Conservation (phyloP, 1,140 invertebrate genomes). For the Megalonaias nervosa region DNA sequence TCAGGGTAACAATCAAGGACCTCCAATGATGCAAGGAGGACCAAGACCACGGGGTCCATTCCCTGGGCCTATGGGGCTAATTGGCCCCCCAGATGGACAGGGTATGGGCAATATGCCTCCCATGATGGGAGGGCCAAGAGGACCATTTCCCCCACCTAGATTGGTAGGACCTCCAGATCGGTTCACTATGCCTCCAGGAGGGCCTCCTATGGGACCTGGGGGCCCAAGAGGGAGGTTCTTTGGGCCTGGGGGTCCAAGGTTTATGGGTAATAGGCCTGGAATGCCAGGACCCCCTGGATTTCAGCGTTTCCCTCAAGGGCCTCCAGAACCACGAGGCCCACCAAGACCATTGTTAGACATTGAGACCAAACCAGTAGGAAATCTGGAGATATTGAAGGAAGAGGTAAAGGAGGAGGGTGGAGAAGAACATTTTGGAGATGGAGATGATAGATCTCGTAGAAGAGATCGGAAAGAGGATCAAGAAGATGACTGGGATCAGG, state of each 20-base stretch:
- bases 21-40: background rate
- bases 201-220: constrained; percentile 14
- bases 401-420: constrained; percentile 36
- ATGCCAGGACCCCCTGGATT: constrained; percentile 11
- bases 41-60: background rate
- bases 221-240: constrained; percentile 19
- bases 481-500: constrained; percentile 29
- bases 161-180: constrained; percentile 14
- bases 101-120: background rate
- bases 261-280: constrained; percentile 34
- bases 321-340: constrained; percentile 21
- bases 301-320: constrained; percentile 15
- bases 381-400: constrained; percentile 18
- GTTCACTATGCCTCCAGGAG: constrained; percentile 15
- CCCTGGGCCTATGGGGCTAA: constrained; percentile 9
- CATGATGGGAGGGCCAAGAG: too few relatives aligned
- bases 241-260: constrained; percentile 28
- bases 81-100: constrained; percentile 3
- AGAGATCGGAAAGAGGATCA: constrained; percentile 22
- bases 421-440: constrained; percentile 29
- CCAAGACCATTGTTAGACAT: constrained; percentile 21
- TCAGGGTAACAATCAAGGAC: too few relatives aligned
- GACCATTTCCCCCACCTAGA: constrained; percentile 1
- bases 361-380: constrained; percentile 22
- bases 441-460: background rate